Evolutionary conservation across 2,797 vertebrate species (phyloP).

Genomic region (Discoglossus pictus): DNA sequence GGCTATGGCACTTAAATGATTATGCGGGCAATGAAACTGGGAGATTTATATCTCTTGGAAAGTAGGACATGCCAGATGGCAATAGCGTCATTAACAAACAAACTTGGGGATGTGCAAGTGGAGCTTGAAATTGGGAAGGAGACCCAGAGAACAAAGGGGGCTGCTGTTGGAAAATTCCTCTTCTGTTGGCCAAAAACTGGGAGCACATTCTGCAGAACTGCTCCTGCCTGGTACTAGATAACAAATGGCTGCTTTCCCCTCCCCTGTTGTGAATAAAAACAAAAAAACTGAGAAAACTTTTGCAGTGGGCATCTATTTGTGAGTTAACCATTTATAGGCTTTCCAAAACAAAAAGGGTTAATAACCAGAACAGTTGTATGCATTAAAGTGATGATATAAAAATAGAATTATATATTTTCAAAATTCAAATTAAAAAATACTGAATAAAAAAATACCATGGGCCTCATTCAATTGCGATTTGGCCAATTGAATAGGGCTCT

Average conservation of each 20-base stretch:
- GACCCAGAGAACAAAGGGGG: conserved; percentile 77
- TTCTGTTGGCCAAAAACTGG: conserved; percentile 66
- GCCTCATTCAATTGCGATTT: no score
- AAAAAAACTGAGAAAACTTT: conserved; percentile 73
- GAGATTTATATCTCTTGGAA: conserved; percentile 80
- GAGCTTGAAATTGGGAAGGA: conserved; percentile 82
- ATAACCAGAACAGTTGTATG: no score
- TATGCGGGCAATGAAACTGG: conserved; percentile 65
- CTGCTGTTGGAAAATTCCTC: conserved; percentile 73
- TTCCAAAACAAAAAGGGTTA: conserved; percentile 58
- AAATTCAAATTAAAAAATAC: no score
- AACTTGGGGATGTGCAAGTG: conserved; percentile 77
- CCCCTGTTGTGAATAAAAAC: conserved; percentile 70
- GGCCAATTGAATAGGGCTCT: no score
- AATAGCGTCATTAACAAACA: conserved; percentile 84
- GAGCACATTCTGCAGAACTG: conserved; percentile 66
- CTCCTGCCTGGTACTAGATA: conserved; percentile 64
- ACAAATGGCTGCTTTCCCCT: conserved; percentile 66
- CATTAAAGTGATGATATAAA: no score
- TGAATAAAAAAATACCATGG: no score
- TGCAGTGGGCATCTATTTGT: conserved; percentile 71
- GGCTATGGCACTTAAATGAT: conserved; percentile 69
- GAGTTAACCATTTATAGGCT: conserved; percentile 71
- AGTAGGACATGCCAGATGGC: conserved; percentile 81
- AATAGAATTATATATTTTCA: no score